Evolutionary conservation across 2,888 invertebrate species (phyloP).

Genomic region (Lysandra coridon): DNA sequence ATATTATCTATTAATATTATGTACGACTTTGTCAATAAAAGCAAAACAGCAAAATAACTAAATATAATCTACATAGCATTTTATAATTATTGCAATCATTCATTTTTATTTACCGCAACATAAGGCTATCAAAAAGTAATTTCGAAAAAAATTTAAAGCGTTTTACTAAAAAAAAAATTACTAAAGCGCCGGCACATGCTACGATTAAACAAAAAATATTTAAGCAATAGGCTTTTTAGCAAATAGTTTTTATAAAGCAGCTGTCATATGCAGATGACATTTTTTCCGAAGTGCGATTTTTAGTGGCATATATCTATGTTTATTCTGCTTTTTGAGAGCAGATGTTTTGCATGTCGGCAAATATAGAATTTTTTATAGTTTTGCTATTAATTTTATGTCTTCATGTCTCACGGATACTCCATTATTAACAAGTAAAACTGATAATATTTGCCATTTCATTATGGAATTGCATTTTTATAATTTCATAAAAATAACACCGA

Average conservation of each 20-base stretch:
- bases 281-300: conserved; percentile 74
- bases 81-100: background rate
- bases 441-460: background rate
- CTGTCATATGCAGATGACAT: conserved; percentile 79
- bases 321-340: conserved; percentile 65
- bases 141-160: background rate
- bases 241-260: conserved; percentile 66
- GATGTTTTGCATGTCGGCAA: conserved; percentile 63
- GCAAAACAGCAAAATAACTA: background rate
- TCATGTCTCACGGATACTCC: background rate
- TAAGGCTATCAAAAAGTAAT: conserved; percentile 12
- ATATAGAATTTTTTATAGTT: conserved; percentile 31
- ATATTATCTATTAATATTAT: too few species aligned
- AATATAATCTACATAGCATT: background rate
- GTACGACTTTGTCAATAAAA: too few species aligned
- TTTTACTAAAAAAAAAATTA: conserved; percentile 39
- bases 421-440: conserved; percentile 1
- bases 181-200: conserved; percentile 72
- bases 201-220: conserved; percentile 54
- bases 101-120: background rate
- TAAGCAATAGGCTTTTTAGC: conserved; percentile 66
- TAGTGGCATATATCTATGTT: conserved; percentile 65
- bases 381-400: conserved; percentile 28
- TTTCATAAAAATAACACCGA: background rate
- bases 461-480: background rate